Conservation (phyloP, 2,797 vertebrate species). For the Remorina albescens region DNA sequence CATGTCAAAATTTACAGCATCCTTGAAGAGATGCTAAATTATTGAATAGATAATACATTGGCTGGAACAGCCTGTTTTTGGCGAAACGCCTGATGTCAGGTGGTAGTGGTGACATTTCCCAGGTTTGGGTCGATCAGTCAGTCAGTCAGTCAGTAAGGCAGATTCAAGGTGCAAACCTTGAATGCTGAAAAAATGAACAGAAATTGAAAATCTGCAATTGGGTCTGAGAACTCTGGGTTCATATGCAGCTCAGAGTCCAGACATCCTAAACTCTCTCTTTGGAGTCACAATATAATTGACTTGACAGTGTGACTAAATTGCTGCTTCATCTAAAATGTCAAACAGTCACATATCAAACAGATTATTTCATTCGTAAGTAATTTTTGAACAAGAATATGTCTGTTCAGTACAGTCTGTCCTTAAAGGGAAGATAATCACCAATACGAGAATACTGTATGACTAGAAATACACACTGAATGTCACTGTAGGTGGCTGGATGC, state of each 20-base stretch:
- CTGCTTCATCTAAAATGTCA: constrained; percentile 3
- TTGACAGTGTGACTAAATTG: constrained; percentile 5
- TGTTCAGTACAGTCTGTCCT: not conserved
- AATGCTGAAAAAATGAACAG: too few relatives aligned
- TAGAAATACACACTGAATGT: not conserved
- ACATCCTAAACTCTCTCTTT: not conserved
- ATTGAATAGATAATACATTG: not conserved
- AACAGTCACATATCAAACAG: not conserved
- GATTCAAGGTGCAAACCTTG: too few relatives aligned
- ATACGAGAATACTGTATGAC: not conserved
- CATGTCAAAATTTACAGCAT: not conserved
- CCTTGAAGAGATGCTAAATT: not conserved
- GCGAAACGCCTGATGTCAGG: not conserved
- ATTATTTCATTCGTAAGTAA: not conserved
- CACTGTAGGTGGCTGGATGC: not conserved
- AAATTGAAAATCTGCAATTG: too few relatives aligned
- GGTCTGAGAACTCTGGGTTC: too few relatives aligned
- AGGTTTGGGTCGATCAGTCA: not conserved
- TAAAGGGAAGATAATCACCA: constrained; percentile 6
- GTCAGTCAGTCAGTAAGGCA: too few relatives aligned
- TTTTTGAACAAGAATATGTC: constrained; percentile 3
- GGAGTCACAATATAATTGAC: not conserved
- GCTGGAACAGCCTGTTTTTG: not conserved
- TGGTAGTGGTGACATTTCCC: not conserved
- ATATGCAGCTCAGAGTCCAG: not conserved